Conservation (phyloP, 2,888 invertebrate species). For the Thera obeliscata region DNA sequence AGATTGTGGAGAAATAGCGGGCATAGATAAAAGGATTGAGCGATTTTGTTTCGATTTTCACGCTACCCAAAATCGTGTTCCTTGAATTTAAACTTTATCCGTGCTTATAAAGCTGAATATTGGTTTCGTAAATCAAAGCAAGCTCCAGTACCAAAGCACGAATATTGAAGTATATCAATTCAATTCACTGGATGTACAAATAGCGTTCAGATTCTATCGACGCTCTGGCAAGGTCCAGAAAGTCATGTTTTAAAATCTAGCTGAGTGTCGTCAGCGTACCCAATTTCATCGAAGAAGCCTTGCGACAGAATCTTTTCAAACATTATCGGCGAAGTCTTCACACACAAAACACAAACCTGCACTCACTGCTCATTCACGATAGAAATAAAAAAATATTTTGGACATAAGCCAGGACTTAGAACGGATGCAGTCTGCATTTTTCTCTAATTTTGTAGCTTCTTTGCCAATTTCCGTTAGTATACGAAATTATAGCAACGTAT, state of each 20-base stretch:
- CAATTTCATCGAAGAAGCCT: not conserved
- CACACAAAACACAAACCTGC: not conserved
- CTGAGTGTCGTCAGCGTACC: not conserved
- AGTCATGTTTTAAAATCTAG: not conserved
- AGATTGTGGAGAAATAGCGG: constrained; percentile 19
- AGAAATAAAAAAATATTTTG: constrained; percentile 22
- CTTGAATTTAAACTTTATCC: not conserved
- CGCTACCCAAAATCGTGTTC: not conserved
- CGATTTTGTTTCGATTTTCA: not conserved
- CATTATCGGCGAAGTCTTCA: not conserved
- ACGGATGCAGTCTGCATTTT: constrained; percentile 18
- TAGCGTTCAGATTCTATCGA: too few relatives aligned
- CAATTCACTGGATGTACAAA: too few relatives aligned
- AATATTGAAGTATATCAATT: too few relatives aligned
- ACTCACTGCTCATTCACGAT: constrained; percentile 6
- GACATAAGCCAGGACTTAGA: constrained; percentile 22
- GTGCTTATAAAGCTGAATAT: not conserved
- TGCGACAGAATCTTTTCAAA: not conserved
- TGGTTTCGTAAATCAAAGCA: not conserved
- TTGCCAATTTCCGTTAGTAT: not conserved
- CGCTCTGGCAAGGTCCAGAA: not conserved
- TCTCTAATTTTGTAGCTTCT: not conserved
- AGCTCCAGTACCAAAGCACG: too few relatives aligned
- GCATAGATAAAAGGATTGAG: too few relatives aligned
- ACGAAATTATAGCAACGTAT: too few relatives aligned